Percentiles rank a stretch among this genome's conserved stretches.
Conservation (phyloP, 37 sponge, comb jelly and placozoan species). For the Aplysina aerophoba region DNA sequence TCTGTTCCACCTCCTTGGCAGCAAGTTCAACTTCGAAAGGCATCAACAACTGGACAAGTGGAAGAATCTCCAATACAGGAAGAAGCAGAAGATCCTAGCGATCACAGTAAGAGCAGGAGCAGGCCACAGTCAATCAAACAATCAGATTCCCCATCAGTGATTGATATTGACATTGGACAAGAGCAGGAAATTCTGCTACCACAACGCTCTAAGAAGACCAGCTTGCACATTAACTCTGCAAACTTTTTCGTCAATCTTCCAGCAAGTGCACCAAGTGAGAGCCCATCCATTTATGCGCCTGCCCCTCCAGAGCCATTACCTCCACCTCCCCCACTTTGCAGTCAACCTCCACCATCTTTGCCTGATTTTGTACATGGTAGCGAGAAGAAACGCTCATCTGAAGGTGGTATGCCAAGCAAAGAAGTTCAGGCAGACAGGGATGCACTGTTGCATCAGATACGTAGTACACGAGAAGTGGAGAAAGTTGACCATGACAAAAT, state of each 20-base stretch:
- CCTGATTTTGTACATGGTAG: conserved; percentile 1
- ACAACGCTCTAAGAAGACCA: too few relatives aligned
- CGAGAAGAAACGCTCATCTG: not conserved
- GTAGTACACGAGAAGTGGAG: conserved; percentile 39
- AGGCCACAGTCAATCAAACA: conserved; percentile 21
- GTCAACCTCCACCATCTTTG: too few relatives aligned
- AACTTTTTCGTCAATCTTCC: too few relatives aligned
- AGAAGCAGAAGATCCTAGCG: not conserved
- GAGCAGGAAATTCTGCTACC: not conserved
- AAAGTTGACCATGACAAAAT: conserved; percentile 18
- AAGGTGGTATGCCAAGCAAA: not conserved
- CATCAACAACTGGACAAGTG: conserved; percentile 5
- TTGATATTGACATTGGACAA: not conserved
- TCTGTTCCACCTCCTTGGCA: not conserved
- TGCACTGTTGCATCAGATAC: conserved; percentile 59
- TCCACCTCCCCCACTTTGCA: conserved; percentile 27
- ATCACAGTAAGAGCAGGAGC: not conserved
- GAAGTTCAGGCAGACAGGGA: conserved; percentile 30
- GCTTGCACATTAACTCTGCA: too few relatives aligned
- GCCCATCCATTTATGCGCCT: not conserved
- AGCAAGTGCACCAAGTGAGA: too few relatives aligned
- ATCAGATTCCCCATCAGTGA: conserved; percentile 26
- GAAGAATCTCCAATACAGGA: not conserved
- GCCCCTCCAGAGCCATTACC: conserved; percentile 7
- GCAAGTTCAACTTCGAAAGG: conserved; percentile 4